Evolutionary conservation across 2,888 invertebrate genomes (phyloP), one percentile per base, ranked within the genome.

Genomic region (Heteromurus nitidus): DNA sequence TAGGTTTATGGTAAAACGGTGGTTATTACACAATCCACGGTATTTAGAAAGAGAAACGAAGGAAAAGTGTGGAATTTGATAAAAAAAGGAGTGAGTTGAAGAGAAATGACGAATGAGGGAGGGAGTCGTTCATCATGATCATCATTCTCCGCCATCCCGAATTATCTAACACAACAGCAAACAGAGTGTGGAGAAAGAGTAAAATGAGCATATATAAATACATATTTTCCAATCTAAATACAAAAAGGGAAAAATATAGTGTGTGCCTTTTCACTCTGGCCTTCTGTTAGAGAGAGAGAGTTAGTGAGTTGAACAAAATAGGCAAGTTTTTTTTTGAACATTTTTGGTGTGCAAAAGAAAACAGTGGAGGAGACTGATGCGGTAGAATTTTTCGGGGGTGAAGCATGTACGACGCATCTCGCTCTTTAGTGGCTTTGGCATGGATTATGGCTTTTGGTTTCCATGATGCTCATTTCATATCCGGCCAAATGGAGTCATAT

Each of bases 51-150:
- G 50, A 50, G 24, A 55, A 24, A 18, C 11, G 58, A 65, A 36
- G 42, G 74, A 36, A 74, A 64, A 74, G 36, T 55, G 44, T 64
- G 64, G 50, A 74, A 74, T 74, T 64, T 74, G 65, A 13, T 74
- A 74, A 76, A 68, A n/a, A n/a, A n/a, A n/a, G n/a, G n/a, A n/a
- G n/a, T n/a, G 68, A 58, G 75, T 75, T 75, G 67, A 69, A 36
- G 47, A 69, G 70, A 53, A 80, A 80, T 80, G 79, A 80, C 79
- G 79, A 80, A 80, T 80, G 80, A 80, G 80, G 80, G 73, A 58
- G 80, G 62, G 80, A 80, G 80, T 80, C 74, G 80, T 80, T 80
- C 80, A 68, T 80, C 80, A 80, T 80, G 58, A 80, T 64, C 70
- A 79, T 69, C 77, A 68, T 50, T n/a, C 55, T 55, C 55, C 50